A percentile compares a stretch with the other conserved stretches of the same genome.
Evolutionary conservation across 2,113 vertebrate species (phyloP).

Genomic region (Tachuris rubrigastra): DNA sequence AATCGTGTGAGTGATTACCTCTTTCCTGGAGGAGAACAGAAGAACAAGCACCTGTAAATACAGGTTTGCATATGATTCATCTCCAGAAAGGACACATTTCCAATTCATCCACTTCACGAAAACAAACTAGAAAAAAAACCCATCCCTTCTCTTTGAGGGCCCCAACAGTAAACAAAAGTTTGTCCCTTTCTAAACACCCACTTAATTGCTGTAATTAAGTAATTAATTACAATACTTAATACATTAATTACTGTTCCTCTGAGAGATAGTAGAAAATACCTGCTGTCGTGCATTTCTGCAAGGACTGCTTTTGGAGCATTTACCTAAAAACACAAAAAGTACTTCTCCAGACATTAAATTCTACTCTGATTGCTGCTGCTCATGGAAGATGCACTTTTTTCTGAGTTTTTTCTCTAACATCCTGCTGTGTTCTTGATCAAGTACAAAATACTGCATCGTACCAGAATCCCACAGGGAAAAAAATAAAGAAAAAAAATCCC

Average conservation of each 20-base stretch:
- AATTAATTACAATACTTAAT: too few relatives aligned
- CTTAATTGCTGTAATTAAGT: background rate
- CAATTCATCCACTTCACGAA: background rate
- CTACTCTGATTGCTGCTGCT: background rate
- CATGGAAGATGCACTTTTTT: background rate
- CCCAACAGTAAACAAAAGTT: rapidly evolving
- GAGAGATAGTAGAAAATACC: background rate
- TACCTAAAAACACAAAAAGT: background rate
- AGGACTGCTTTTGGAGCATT: background rate
- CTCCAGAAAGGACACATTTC: background rate
- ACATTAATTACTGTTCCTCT: background rate
- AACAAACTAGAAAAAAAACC: background rate
- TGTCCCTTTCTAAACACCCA: background rate
- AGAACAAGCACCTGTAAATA: background rate
- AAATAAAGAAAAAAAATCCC: background rate
- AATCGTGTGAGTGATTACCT: background rate
- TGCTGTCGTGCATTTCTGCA: background rate
- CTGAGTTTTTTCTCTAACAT: background rate
- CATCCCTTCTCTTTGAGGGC: background rate
- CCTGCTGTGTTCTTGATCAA: background rate
- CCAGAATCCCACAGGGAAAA: background rate
- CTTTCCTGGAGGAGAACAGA: background rate
- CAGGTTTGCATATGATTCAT: background rate
- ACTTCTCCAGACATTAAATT: background rate
- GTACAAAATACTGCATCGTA: background rate